These are phyloP conservation scores for Drosophila oshimai DNA, from an alignment of 1,140 invertebrate species.

Conservation along the genomic window DNA sequence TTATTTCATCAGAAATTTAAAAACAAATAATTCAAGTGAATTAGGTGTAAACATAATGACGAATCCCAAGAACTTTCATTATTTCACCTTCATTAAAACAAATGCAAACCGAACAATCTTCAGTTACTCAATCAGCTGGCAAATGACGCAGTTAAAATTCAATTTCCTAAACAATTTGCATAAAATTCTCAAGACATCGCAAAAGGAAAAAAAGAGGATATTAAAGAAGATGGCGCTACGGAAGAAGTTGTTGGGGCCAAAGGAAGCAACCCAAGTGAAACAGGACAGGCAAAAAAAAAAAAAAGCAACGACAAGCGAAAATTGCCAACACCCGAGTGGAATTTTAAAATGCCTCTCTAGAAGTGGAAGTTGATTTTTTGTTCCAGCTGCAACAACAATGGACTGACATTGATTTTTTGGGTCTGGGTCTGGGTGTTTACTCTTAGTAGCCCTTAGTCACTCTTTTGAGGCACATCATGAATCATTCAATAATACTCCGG, in stretches of 20 bases:
- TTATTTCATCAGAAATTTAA: background rate
- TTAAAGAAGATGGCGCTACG: slow-evolving; percentile 48
- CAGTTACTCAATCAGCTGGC: slow-evolving; percentile 16
- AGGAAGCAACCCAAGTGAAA: slow-evolving; percentile 31
- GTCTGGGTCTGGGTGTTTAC: slow-evolving; percentile 22
- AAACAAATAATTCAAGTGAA: background rate
- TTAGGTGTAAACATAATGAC: background rate
- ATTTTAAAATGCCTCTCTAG: slow-evolving; percentile 55
- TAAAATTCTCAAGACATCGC: slow-evolving; percentile 28
- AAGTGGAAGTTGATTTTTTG: slow-evolving; percentile 13
- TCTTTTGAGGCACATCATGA: slow-evolving; percentile 5
- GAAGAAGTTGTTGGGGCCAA: slow-evolving; percentile 41
- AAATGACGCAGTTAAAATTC: slow-evolving; percentile 35
- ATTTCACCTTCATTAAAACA: background rate
- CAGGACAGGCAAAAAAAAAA: slow-evolving; percentile 10
- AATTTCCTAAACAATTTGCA: slow-evolving; percentile 56
- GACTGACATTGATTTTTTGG: slow-evolving; percentile 70
- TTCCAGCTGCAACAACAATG: slow-evolving; percentile 59
- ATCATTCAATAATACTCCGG: slow-evolving; percentile 38
- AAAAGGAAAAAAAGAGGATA: background rate
- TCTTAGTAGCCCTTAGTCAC: slow-evolving; percentile 65
- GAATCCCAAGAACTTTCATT: background rate
- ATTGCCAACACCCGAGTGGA: slow-evolving; percentile 68
- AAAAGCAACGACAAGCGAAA: too few species aligned
- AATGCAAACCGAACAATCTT: background rate